Evolutionary conservation across 2,113 vertebrate species (phyloP).

Genomic region (Coregonus clupeaformis): DNA sequence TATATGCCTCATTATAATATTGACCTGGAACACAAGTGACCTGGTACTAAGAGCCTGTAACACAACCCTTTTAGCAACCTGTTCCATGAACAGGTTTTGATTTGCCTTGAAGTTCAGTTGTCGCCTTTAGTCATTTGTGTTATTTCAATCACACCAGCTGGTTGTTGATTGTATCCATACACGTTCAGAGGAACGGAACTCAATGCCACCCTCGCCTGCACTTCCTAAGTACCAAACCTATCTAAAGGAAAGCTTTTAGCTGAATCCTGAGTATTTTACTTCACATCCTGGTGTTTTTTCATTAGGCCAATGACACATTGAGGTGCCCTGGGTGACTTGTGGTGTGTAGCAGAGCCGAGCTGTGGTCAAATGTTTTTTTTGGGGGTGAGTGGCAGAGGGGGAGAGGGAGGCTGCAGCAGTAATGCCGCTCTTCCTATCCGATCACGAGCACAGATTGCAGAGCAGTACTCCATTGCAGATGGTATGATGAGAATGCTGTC

Average conservation of each 20-base stretch:
- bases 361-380: slow-evolving; percentile 62
- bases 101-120: not conserved
- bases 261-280: slow-evolving; percentile 56
- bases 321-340: slow-evolving; percentile 53
- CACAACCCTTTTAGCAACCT: slow-evolving; percentile 34
- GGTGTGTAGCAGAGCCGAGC: slow-evolving; percentile 58
- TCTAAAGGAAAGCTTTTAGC: slow-evolving; percentile 57
- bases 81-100: slow-evolving; percentile 38
- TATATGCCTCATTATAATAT: not conserved
- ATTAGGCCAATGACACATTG: slow-evolving; percentile 60
- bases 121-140: slow-evolving; percentile 31
- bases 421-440: slow-evolving; percentile 62
- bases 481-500: slow-evolving; percentile 72
- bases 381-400: slow-evolving; percentile 21
- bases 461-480: slow-evolving; percentile 72
- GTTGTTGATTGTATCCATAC: not conserved
- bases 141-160: slow-evolving; percentile 21
- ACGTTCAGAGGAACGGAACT: not conserved
- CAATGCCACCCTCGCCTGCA: not conserved
- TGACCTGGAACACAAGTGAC: slow-evolving; percentile 3
- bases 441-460: slow-evolving; percentile 72
- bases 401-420: slow-evolving; percentile 59
- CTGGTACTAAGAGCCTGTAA: not conserved
- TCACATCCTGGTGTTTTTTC: slow-evolving; percentile 48
- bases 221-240: slow-evolving; percentile 22